phyloP scores from a whole-genome alignment of 2,888 invertebrate species.

The Kuschelorhynchus macadamiae region DNA sequence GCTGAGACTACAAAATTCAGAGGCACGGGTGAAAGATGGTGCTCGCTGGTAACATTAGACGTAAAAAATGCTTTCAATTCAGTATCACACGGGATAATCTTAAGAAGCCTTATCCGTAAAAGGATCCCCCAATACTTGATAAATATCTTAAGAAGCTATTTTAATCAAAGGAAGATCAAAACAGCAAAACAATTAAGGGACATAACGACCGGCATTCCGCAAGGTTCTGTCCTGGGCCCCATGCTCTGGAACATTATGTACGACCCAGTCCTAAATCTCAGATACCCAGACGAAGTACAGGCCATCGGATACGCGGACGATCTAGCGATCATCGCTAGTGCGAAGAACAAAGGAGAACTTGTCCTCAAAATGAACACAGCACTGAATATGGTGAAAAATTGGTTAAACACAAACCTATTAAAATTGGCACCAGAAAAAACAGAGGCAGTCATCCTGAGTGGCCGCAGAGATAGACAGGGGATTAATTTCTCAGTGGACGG shows the following conservation, averaged over 20 bases:
- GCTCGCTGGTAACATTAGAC: constrained; percentile 9
- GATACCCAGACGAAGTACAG: constrained; percentile 1
- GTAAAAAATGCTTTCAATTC: constrained; percentile 33
- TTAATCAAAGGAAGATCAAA: background rate
- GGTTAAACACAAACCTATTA: constrained; percentile 17
- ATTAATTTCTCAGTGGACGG: background rate
- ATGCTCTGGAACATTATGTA: constrained; percentile 44
- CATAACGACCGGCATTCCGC: constrained; percentile 33
- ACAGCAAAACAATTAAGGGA: background rate
- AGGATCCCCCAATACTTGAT: background rate
- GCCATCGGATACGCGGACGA: constrained; percentile 42
- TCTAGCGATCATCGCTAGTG: constrained; percentile 25
- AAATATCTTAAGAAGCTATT: background rate
- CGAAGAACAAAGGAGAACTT: background rate
- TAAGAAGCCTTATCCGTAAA: background rate
- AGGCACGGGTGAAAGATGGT: background rate
- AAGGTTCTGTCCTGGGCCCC: constrained; percentile 46
- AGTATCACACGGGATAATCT: constrained; percentile 5
- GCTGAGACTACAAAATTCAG: background rate
- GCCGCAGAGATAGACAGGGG: background rate
- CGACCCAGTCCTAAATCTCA: constrained; percentile 26
- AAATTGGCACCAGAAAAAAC: constrained; percentile 23
- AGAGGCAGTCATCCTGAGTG: background rate
- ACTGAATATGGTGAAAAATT: background rate
- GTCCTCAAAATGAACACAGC: background rate